Conservation (phyloP, 1,140 invertebrate species). For the Pogonomyrmex californicus region DNA sequence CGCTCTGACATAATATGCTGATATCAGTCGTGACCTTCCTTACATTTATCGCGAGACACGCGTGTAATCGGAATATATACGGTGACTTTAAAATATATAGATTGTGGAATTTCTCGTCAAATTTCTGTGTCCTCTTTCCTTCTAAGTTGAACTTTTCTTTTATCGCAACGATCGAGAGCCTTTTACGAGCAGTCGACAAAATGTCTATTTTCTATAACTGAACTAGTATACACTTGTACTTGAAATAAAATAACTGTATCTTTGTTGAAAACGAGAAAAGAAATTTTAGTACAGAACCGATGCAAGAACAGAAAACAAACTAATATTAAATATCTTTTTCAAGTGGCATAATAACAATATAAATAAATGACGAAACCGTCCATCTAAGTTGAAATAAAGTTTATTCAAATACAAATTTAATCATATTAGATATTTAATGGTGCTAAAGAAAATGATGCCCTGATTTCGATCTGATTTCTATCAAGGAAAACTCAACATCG, state of each 20-base stretch:
- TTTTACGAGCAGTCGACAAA: background rate
- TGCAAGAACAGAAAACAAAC: too few relatives aligned
- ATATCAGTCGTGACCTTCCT: slow-evolving; percentile 29
- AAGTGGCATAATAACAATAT: background rate
- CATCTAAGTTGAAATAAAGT: background rate
- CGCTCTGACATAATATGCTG: slow-evolving; percentile 22
- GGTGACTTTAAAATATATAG: background rate
- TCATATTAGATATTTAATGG: slow-evolving; percentile 1
- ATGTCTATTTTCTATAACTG: too few relatives aligned
- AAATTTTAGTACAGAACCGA: too few relatives aligned
- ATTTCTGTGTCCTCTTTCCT: too few relatives aligned
- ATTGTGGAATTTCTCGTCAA: too few relatives aligned
- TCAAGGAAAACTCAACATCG: background rate
- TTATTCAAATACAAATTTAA: background rate
- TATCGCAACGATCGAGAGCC: background rate
- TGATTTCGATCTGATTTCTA: background rate
- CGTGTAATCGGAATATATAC: background rate
- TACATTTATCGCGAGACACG: slow-evolving; percentile 16
- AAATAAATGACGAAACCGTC: background rate
- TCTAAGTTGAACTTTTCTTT: background rate
- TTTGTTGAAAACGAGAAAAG: too few relatives aligned
- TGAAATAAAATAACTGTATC: too few relatives aligned
- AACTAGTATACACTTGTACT: too few relatives aligned
- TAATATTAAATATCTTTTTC: background rate
- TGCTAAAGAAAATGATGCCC: background rate